phyloP scores from a whole-genome alignment of 1,140 invertebrate species.

The Diabrotica undecimpunctata region DNA sequence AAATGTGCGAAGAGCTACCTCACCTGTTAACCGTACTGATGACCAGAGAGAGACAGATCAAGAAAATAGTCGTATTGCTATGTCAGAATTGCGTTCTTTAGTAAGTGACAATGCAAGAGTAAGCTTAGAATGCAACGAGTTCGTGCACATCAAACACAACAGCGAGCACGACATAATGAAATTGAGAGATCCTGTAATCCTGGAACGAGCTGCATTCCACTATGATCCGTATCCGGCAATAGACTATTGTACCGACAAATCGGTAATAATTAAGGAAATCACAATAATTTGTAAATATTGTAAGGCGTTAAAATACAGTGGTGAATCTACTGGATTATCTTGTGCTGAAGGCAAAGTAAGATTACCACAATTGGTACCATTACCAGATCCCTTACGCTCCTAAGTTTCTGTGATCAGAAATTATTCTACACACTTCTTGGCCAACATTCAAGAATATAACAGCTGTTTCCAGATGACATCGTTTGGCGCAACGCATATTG shows the following conservation, averaged over 20 bases:
- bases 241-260: slow-evolving; percentile 14
- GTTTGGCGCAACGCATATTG: slow-evolving; percentile 10
- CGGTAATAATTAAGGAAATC: slow-evolving; percentile 14
- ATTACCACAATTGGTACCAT: slow-evolving; percentile 20
- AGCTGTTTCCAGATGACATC: slow-evolving; percentile 26
- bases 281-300: slow-evolving; percentile 20
- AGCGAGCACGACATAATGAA: too few relatives aligned
- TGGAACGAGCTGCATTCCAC: too few relatives aligned
- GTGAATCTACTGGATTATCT: slow-evolving; percentile 26
- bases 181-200: too few relatives aligned
- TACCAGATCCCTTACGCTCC: slow-evolving; percentile 35
- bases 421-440: slow-evolving; percentile 42
- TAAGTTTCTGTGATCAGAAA: slow-evolving; percentile 36
- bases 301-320: slow-evolving; percentile 24
- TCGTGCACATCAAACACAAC: too few relatives aligned
- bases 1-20: too few relatives aligned
- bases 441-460: slow-evolving; percentile 40
- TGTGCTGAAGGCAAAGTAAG: slow-evolving; percentile 27
- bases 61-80: too few relatives aligned
- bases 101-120: too few relatives aligned
- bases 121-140: too few relatives aligned
- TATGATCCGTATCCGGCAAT: slow-evolving; percentile 12
- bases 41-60: too few relatives aligned
- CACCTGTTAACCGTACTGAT: too few relatives aligned
- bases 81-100: too few relatives aligned